Base-by-base conservation (phyloP, 2,888 invertebrate genomes). In the Bombylius discolor region DNA sequence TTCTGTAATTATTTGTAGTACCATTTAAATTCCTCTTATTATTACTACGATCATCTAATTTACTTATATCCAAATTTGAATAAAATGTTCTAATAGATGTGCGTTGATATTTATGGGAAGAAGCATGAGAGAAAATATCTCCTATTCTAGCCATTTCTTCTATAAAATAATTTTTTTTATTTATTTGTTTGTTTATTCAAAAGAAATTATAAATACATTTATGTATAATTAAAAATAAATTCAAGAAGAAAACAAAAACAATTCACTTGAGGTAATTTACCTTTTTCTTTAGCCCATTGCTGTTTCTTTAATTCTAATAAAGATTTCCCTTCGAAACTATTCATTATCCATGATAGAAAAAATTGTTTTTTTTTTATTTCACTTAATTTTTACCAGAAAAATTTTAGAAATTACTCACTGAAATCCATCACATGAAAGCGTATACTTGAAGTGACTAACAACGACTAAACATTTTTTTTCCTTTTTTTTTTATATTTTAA, bases 261-360 rank as follows among this genome's bases (percentile, higher is more conserved):
- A 1, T 32, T 32, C 32, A 52, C 53, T 50, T 32, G 23, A 23
- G 23, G 23, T 49, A 51, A 65, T 72, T 68, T 78, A 93, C 94
- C 93, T 82, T 84, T 82, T 78, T 95, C 94, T 74, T 81, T 83
- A 65, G 91, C 92, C 94, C 94, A 94, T 81, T 95, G 93, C 68
- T 87, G 80, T 73, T 86, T 85, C 76, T 94, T 94, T 76, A 87
- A 84, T 78, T 94, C 90, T 67, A 92, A 79, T 70, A 91, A 77
- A 62, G 89, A 84, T 61, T 45, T 52, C 23, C 56, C 56, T 54
- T 56, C 57, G 32, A 14, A 33, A 45, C 51, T 53, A 33, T 32
- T 60, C 60, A 60, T 60, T 31, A 32, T 42, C 39, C 39, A 13
- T 39, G 23, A 23, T 23, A 23, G 3, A 23, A 23, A 23, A 23